These are phyloP conservation scores for Andricus curvator DNA, from an alignment of 2,888 invertebrate species.

Conservation along the genomic window DNA sequence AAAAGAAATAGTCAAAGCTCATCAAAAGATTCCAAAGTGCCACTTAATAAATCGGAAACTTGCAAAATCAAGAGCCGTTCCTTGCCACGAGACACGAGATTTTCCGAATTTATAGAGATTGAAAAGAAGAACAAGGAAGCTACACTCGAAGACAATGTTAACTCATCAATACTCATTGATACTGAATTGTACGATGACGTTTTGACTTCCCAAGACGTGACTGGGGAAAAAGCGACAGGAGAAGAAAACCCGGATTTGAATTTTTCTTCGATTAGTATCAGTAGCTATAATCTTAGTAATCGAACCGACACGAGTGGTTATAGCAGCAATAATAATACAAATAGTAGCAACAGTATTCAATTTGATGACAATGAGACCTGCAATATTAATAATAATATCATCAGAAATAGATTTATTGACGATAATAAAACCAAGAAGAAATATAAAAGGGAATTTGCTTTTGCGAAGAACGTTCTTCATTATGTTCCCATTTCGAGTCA, in stretches of 20 bases:
- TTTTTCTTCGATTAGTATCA: conserved; percentile 28
- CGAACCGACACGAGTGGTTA: conserved; percentile 26
- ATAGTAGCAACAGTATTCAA: conserved; percentile 8
- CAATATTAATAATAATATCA: conserved; percentile 19
- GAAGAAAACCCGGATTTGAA: conserved; percentile 32
- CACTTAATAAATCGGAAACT: conserved; percentile 4
- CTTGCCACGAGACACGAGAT: conserved; percentile 17
- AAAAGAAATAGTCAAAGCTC: conserved; percentile 23
- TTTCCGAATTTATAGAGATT: not conserved
- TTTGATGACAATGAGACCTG: conserved; percentile 4
- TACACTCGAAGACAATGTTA: not conserved
- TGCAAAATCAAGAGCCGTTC: conserved; percentile 10
- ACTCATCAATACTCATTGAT: conserved; percentile 3
- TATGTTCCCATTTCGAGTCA: conserved; percentile 64
- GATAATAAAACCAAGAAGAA: conserved; percentile 47
- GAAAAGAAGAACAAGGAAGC: not conserved
- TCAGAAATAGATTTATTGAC: not conserved
- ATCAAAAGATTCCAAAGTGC: conserved; percentile 19
- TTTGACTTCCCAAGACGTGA: not conserved
- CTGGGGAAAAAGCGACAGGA: not conserved
- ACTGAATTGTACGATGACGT: conserved; percentile 26
- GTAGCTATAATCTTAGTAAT: conserved; percentile 23
- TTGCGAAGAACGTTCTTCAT: conserved; percentile 66
- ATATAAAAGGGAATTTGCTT: conserved; percentile 57
- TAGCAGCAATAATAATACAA: conserved; percentile 27